Conservation (phyloP, 2,888 invertebrate species). For the Agonopterix alstromeriana region DNA sequence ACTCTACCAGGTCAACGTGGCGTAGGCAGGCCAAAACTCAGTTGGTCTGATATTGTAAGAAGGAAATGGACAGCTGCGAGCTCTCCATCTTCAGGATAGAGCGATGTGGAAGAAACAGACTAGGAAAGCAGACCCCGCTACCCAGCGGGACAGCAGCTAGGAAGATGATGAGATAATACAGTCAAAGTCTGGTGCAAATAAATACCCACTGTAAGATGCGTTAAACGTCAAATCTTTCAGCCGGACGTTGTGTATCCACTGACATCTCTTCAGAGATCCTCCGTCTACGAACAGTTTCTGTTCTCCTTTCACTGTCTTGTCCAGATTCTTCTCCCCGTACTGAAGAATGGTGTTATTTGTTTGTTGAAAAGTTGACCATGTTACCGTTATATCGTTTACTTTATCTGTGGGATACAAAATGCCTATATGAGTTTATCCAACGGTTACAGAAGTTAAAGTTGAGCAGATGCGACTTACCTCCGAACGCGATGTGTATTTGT, state of each 20-base stretch:
- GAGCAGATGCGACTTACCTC: no score
- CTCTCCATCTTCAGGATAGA: no score
- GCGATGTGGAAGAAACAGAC: no score
- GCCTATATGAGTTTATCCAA: no score
- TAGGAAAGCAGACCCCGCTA: no score
- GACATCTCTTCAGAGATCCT: background rate
- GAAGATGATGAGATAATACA: background rate
- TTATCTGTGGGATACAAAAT: background rate
- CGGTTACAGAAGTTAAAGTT: no score
- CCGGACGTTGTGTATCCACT: slow-evolving; percentile 77
- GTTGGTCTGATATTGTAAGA: no score
- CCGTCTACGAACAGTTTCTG: slow-evolving; percentile 1
- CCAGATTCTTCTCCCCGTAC: background rate
- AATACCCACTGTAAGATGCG: slow-evolving; percentile 1
- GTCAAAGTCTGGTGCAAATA: background rate
- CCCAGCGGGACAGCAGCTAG: no score
- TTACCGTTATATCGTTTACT: slow-evolving; percentile 2
- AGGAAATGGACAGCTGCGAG: no score
- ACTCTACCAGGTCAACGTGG: no score
- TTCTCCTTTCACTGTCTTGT: background rate
- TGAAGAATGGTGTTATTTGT: background rate
- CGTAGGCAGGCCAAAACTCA: no score
- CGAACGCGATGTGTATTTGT: no score
- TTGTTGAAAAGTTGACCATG: slow-evolving; percentile 2
- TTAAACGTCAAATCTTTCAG: slow-evolving; percentile 44